Base-by-base conservation (phyloP, 2,888 invertebrate species). In the Trachelus tabidus region DNA sequence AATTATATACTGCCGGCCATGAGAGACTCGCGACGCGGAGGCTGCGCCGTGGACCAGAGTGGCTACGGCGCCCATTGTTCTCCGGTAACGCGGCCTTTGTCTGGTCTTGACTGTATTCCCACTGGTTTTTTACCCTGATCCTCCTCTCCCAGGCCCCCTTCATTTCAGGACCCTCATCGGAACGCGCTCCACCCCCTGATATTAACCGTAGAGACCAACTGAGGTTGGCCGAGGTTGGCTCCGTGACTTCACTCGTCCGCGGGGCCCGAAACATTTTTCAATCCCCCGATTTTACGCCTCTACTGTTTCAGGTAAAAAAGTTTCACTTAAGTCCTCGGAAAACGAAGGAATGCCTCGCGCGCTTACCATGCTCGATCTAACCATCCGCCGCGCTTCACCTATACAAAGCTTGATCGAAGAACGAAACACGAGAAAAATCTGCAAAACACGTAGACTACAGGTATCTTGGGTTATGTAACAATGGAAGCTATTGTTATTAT, bases 81-180 rank as follows among this genome's bases (percentile, higher is more conserved):
- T 84, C 79, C 76, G 79, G 77, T 81, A 79, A 79, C 75, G 79
- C 79, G 77, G 76, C 81, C 84, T 84, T 84, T 84, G 84, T 84
- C 81, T 77, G 79, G 77, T 79, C 77, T 83, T 79, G 80, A 82
- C 81, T 77, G 83, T 83, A 82, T 83, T 83, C 83, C 79, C 81
- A 83, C 79, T 82, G 80, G 77, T 80, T 83, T 76, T 81, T 83
- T 81, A 77, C 56, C 80, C 73, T 31, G 69, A 34, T 73, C 69
- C 74, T 69, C 73, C 73, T 56, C 74, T 71, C 40, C 33, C 40
- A 75, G 77, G 30, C 77, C 23, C 69, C 77, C 37, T 77, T 78
- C 35, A 68, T 78, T 78, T 78, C 76, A 37, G 73, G 69, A n/a
- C 73, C 76, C 31, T 31, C 71, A 15, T 40, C 23, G 68, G 73